Evolutionary conservation across 2,113 vertebrate species (phyloP).

Genomic region (Muscicapa adusta): DNA sequence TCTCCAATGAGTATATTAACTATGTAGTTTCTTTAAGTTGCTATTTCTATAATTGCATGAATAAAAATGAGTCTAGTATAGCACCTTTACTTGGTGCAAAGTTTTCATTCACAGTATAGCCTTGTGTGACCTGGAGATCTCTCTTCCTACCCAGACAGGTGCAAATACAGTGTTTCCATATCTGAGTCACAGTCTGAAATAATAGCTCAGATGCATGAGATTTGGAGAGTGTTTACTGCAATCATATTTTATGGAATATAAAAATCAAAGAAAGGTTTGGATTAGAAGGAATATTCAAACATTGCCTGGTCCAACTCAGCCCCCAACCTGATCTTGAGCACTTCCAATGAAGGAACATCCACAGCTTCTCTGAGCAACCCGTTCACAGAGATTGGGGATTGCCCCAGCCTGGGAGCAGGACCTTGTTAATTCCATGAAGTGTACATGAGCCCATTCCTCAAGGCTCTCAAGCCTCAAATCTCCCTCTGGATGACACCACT

Average conservation of each 20-base stretch:
- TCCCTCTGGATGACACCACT: neutral
- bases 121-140: neutral
- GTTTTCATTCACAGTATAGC: neutral
- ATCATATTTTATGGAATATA: neutral
- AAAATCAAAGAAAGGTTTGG: neutral
- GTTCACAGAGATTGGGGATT: neutral
- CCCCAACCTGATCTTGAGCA: neutral
- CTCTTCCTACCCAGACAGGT: neutral
- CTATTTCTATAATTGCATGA: neutral
- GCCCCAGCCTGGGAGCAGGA: fast-evolving
- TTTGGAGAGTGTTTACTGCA: neutral
- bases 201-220: neutral
- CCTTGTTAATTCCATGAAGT: neutral
- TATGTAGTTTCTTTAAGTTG: neutral
- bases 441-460: neutral
- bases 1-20: neutral
- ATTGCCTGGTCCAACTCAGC: neutral
- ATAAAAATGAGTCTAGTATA: neutral
- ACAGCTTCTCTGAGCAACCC: neutral
- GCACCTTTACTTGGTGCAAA: neutral
- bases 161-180: neutral
- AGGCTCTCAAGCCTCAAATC: neutral
- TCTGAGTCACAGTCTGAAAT: neutral
- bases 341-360: neutral
- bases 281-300: neutral